Percentiles rank a stretch among this genome's conserved stretches.
Conservation (phyloP, 2,888 invertebrate species). For the Aspidiotus rigidus region DNA sequence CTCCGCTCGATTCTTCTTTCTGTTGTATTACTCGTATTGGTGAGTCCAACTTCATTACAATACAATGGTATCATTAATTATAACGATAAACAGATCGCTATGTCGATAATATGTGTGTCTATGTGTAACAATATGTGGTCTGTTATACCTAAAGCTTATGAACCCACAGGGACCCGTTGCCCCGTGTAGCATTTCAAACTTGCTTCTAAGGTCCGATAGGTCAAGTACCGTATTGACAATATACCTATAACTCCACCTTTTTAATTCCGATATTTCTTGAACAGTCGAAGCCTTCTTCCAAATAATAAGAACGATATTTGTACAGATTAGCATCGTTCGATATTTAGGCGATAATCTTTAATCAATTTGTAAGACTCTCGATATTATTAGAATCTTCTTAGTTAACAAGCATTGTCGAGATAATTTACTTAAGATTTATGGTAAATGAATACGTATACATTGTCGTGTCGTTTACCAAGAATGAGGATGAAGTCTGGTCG, state of each 20-base stretch:
- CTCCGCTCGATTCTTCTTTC: background rate
- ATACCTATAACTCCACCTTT: slow-evolving; percentile 15
- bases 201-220: slow-evolving; percentile 20
- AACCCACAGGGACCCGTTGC: slow-evolving; percentile 8
- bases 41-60: slow-evolving; percentile 33
- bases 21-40: slow-evolving; percentile 18
- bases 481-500: no score
- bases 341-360: slow-evolving; percentile 29
- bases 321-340: slow-evolving; percentile 26
- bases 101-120: slow-evolving; percentile 30
- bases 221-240: slow-evolving; percentile 28
- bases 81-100: slow-evolving; percentile 32
- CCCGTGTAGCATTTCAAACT: slow-evolving; percentile 5
- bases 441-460: no score
- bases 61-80: slow-evolving; percentile 34
- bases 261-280: background rate
- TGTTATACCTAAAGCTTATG: slow-evolving; percentile 28
- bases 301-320: slow-evolving; percentile 26
- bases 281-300: background rate
- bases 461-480: no score
- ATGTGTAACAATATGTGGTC: slow-evolving; percentile 28
- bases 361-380: slow-evolving; percentile 20
- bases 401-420: no score
- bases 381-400: no score
- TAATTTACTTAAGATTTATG: no score